Base-by-base conservation (phyloP, 1,140 invertebrate genomes). In the Drosophila chauvacae region DNA sequence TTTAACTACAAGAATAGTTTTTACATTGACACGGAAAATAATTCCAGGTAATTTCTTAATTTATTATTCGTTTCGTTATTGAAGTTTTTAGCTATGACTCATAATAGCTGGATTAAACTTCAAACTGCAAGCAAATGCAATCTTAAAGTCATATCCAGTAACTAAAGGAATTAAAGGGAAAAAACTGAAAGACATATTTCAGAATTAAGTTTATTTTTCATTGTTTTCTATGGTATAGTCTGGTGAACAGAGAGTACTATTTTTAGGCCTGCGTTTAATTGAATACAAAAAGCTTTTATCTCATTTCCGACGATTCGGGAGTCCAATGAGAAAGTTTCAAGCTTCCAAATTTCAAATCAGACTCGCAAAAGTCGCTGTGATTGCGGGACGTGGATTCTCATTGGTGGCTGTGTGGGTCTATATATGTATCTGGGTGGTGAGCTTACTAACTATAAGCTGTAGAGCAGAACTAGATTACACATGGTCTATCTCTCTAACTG, bases 291-390 rank as follows among this genome's bases (percentile, higher is more conserved):
- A 76, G 56, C 28, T 33, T 74, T 77, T 66, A 51, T 69, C 50
- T 80, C 63, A 62, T 70, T 66, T 63, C 23, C 76, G 78, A 90
- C 91, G 87, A 92, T 91, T 92, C 91, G 91, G 80, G 84, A 92
- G 91, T 92, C 91, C 78, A 92, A 92, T 92, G 79, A 75, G 91
- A 92, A 92, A 91, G 42, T 65, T 39, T 37, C 42, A 5, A 44
- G 26, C 7, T 16, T n/a, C 1, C 47, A 13, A 28, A 48, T 73
- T 92, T 92, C 91, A 75, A 81, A 92, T 92, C 78, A 92, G 91
- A 92, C 90, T 92, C 90, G 74, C 91, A 92, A 92, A 91, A 92
- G 51, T 80, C 70, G 60, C 53, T 68, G 58, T 45, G 50, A 60
- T 61, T 14, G 33, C 39, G 53, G 59, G 55, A 35, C 26, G 44